Base-by-base conservation (phyloP, 2,797 vertebrate species). In the Coregonus sp. region DNA sequence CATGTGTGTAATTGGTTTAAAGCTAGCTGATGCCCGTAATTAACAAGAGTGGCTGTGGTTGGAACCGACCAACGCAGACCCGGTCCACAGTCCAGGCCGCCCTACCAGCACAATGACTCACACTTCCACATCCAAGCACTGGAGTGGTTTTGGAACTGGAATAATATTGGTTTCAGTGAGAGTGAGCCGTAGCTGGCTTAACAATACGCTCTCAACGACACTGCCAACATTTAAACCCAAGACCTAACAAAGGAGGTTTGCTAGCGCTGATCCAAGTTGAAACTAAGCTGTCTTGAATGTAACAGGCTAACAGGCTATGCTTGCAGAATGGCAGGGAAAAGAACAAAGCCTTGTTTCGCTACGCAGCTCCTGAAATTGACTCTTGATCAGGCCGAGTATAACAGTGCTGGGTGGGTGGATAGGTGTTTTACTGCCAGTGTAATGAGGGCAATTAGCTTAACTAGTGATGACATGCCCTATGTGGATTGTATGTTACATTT, bases 1-100 rank as follows among this genome's bases (percentile, higher is more conserved):
- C 90, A 90, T 88, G 88, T 90, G 86, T 93, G 87, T 92, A 94
- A 93, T 89, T 90, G 87, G 87, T 92, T 93, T 86, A 92, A 91
- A 92, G 78, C 83, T 79, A 83, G 84, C 90, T 75, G 82, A 83
- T 92, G 85, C 82, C 72, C 77, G 82, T 88, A 86, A 89, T 88
- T 82, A 90, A 88, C 81, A 78, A 83, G 86, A 83, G 81, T 81
- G 83, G 78, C 81, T 88, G 84, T 75, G 76, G 83, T 80, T 88
- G 75, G 85, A 89, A 63, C 20, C 1, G 20, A 74, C 83, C 74
- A 75, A 72, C 31, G 29, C 68, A 7, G 80, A 84, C 80, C 84
- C 82, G 59, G 59, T 63, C 59, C 59, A 63, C 20, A 63, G 59
- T 63, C 59, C 59, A 63, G 56, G 18, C 56, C n/a, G 7, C 40